phyloP scores from a whole-genome alignment of 2,888 invertebrate species.

The Meganola albula region DNA sequence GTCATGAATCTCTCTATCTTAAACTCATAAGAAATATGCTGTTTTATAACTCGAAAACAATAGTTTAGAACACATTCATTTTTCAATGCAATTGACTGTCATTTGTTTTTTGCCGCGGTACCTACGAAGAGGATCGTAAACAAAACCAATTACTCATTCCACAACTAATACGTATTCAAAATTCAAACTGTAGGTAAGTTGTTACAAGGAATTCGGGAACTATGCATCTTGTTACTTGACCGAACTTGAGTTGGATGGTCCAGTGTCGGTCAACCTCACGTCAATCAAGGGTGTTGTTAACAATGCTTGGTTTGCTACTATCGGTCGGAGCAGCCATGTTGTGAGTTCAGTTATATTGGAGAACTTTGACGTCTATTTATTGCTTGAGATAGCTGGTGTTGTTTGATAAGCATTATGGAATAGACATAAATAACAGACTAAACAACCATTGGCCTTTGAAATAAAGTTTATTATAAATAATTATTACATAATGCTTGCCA shows the following conservation, averaged over 20 bases:
- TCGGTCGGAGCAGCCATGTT: slow-evolving; percentile 19
- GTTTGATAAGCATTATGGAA: no score
- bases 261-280: slow-evolving; percentile 59
- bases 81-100: slow-evolving; percentile 22
- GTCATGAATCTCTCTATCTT: no score
- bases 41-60: no score
- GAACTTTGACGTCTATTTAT: slow-evolving; percentile 27
- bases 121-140: slow-evolving; percentile 33
- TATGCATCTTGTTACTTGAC: slow-evolving; percentile 45
- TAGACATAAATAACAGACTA: no score
- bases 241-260: slow-evolving; percentile 43
- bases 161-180: slow-evolving; percentile 49
- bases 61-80: no score
- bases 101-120: no score
- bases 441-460: no score
- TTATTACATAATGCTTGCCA: no score
- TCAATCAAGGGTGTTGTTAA: slow-evolving; percentile 60
- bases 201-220: slow-evolving; percentile 37
- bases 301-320: slow-evolving; percentile 34
- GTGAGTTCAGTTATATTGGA: slow-evolving; percentile 20
- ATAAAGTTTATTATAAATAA: no score
- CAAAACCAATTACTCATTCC: slow-evolving; percentile 51
- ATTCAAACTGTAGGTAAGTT: slow-evolving; percentile 46
- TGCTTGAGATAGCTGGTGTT: slow-evolving; percentile 5
- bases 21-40: no score